Evolutionary conservation across 2,113 vertebrate genomes (phyloP).

Genomic region (Pithys albifrons): DNA sequence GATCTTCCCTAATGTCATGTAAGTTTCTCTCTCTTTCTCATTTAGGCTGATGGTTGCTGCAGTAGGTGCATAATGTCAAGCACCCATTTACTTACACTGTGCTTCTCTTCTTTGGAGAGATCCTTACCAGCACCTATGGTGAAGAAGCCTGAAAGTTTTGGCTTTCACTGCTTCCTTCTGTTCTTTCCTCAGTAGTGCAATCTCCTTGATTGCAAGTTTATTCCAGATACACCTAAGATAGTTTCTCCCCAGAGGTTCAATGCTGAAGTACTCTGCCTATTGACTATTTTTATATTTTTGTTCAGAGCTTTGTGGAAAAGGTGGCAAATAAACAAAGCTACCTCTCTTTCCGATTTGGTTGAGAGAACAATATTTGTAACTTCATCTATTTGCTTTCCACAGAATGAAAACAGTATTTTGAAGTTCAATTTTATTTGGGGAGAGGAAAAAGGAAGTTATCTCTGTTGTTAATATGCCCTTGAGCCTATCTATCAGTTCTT

Average conservation of each 20-base stretch:
- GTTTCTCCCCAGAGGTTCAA: background rate
- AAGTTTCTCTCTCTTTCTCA: background rate
- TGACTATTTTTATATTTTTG: background rate
- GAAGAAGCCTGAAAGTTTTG: background rate
- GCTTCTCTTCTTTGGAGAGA: background rate
- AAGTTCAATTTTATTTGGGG: background rate
- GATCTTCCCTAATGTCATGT: background rate
- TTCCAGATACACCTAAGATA: background rate
- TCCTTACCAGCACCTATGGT: background rate
- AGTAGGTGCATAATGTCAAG: background rate
- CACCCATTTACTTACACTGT: background rate
- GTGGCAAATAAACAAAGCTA: background rate
- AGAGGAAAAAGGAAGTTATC: background rate
- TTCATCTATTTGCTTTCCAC: background rate
- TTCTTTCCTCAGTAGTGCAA: background rate
- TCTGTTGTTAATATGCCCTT: background rate
- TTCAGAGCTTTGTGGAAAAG: background rate
- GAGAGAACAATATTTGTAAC: background rate
- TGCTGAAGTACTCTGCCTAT: background rate
- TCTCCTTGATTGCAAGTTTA: background rate
- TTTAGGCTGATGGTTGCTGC: background rate
- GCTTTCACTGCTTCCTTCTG: background rate
- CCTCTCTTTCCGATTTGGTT: background rate
- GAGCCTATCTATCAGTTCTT: background rate
- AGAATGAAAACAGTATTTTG: background rate